Base-by-base conservation (phyloP, 2,797 vertebrate genomes). In the Antrozous pallidus region DNA sequence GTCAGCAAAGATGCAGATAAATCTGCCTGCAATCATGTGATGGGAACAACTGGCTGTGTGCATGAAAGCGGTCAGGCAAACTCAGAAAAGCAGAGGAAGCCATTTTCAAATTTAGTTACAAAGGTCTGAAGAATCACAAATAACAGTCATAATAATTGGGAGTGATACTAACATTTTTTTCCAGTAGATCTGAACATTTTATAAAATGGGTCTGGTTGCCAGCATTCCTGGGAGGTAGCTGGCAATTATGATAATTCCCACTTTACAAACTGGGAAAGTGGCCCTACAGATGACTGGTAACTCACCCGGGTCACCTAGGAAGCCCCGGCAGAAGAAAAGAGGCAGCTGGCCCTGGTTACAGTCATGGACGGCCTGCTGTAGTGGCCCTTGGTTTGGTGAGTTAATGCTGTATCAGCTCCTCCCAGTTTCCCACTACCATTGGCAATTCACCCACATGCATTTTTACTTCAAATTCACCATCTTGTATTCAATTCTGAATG, bases 51-150 rank as follows among this genome's bases (percentile, higher is more conserved):
- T 67, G 28, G 49, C 49, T 90, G 11, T 79, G 24, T 63, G 31
- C 42, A 12, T 81, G 36, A n/a, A 87, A 69, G 61, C 78, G 16
- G 42, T 26, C 73, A 78, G 36, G 71, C 75, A 94, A 84, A 77
- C 67, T 91, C 51, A 88, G 77, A 94, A 93, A 94, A 87, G 11
- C 65, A 84, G 49, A 81, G 56, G 63, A 87, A 94, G n/a, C 63
- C 42, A 54, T 86, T 90, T 94, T 74, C 11, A 75, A 61, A 88
- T 85, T 88, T 51, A 82, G 45, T 91, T 84, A 61, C 80, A 63
- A 78, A 89, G 54, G 9, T 78, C 73, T 71, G 38, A 84, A 89
- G 63, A 86, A 45, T 93, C 71, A 18, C 90, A 83, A 92, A 51
- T 90, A 67, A 95, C 51, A 63, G 79, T 83, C 70, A 75, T 90